Base-by-base conservation (phyloP, 2,888 invertebrate species). In the Ornithoptera alexandrae region DNA sequence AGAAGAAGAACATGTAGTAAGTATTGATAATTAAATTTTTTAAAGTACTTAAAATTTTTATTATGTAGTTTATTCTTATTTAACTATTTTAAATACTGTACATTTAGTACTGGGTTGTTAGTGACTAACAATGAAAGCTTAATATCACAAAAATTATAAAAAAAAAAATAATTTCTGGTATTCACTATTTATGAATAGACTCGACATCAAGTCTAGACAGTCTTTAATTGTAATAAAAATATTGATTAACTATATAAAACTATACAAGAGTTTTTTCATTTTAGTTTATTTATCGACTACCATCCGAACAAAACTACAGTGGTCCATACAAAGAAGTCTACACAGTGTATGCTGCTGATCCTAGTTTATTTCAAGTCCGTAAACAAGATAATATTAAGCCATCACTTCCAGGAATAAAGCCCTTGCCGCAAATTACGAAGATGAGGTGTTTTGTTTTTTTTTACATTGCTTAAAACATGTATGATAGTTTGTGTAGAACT, bases 1-100 rank as follows among this genome's bases (percentile, higher is more conserved):
- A 68, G 98, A 98, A 87, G 97, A 97, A 81, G 97, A 97, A 84
- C 97, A 97, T 84, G 97, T 98, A 80, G 97, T 95, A 84, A 89
- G 53, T 18, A 53, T 3, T 46, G 12, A 46, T 15, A 15, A 18
- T 50, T 15, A 17, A 1, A 50, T 50, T 17, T 30, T 50, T 18
- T 17, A 18, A 50, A 50, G 18, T 17, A 50, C 17, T 17, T 50
- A 2, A 1, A 15, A 46, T 0, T 46, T 12, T 10, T 46, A 56
- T n/a, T 7, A n/a, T 18, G 20, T 56, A 7, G 20, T 56, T 53
- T 18, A 10, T 53, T 12, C 18, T 53, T 17, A 8, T 22, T 22
- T 22, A 56, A 57, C 10, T 22, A 20, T 57, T 20, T 50, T 50
- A 4, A 5, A 50, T 50, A 17, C 10, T 2, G 1, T 15, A 17